Percentiles rank a stretch among this genome's conserved stretches.
Conservation (phyloP, 2,888 invertebrate species). For the Drosophila acutilabella region DNA sequence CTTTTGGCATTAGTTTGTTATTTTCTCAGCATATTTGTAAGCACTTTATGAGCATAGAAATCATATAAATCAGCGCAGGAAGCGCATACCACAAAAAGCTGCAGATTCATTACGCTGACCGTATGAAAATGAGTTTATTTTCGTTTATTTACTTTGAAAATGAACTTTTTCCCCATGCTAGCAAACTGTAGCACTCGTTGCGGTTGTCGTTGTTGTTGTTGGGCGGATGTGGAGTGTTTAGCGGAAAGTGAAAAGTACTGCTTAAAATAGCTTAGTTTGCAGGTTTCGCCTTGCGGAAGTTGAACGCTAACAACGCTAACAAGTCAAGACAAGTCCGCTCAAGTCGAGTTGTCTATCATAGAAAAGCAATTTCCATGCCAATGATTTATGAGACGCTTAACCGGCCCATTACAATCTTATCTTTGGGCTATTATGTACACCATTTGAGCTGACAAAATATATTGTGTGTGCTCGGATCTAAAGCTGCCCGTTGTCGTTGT, state of each 20-base stretch:
- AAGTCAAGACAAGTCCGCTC: neutral
- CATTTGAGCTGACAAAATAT: constrained; percentile 81
- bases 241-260: constrained; percentile 82
- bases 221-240: constrained; percentile 78
- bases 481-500: constrained; percentile 65
- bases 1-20: constrained; percentile 11
- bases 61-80: constrained; percentile 68
- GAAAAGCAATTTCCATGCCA: constrained; percentile 82
- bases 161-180: constrained; percentile 73
- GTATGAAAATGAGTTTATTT: constrained; percentile 79
- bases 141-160: constrained; percentile 72
- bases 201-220: constrained; percentile 32
- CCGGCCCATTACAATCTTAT: constrained; percentile 79
- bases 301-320: constrained; percentile 31
- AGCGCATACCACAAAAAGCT: constrained; percentile 73
- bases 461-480: constrained; percentile 80
- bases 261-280: constrained; percentile 81
- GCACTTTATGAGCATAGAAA: constrained; percentile 23
- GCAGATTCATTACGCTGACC: constrained; percentile 73
- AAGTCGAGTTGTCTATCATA: constrained; percentile 77
- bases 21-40: constrained; percentile 62
- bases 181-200: constrained; percentile 33
- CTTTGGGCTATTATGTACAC: constrained; percentile 79
- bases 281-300: constrained; percentile 78
- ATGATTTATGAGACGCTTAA: constrained; percentile 81